phyloP scores from a whole-genome alignment of 2,797 vertebrate genomes.

The Melanogrammus aeglefinus region DNA sequence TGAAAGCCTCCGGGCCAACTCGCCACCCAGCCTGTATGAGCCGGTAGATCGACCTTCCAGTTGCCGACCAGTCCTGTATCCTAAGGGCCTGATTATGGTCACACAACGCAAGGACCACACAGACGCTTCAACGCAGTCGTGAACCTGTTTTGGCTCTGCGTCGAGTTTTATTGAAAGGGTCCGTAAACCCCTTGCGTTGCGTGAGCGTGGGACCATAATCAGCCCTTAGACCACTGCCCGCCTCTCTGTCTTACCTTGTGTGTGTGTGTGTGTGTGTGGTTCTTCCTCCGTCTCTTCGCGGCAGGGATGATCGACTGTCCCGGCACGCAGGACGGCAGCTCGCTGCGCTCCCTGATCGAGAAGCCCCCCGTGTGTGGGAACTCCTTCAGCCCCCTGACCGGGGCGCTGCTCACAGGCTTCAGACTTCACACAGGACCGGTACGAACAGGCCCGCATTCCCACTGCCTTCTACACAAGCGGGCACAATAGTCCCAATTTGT shows the following conservation, averaged over 20 bases:
- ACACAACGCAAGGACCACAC: too few species aligned
- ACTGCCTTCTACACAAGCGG: not conserved
- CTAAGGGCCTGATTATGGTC: too few species aligned
- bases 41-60: too few species aligned
- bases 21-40: too few species aligned
- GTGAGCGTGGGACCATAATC: too few species aligned
- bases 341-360: conserved; percentile 91
- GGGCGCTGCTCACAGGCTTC: conserved; percentile 91
- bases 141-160: too few species aligned
- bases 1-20: too few species aligned
- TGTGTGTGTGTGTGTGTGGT: not conserved
- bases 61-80: too few species aligned
- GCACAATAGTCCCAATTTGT: not conserved
- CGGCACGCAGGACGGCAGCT: conserved; percentile 92
- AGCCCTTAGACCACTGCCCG: too few species aligned
- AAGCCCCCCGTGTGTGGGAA: conserved; percentile 96
- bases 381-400: conserved; percentile 92
- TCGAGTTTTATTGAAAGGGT: too few species aligned
- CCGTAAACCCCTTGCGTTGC: too few species aligned
- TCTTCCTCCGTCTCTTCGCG: not conserved
- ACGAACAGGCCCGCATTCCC: conserved; percentile 14
- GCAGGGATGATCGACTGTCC: conserved; percentile 95
- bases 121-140: too few species aligned
- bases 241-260: not conserved
- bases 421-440: conserved; percentile 96